A percentile compares a stretch with the other conserved stretches of the same genome.
Evolutionary conservation across 1,140 invertebrate genomes (phyloP).

Genomic region (Caerostris extrusa): DNA sequence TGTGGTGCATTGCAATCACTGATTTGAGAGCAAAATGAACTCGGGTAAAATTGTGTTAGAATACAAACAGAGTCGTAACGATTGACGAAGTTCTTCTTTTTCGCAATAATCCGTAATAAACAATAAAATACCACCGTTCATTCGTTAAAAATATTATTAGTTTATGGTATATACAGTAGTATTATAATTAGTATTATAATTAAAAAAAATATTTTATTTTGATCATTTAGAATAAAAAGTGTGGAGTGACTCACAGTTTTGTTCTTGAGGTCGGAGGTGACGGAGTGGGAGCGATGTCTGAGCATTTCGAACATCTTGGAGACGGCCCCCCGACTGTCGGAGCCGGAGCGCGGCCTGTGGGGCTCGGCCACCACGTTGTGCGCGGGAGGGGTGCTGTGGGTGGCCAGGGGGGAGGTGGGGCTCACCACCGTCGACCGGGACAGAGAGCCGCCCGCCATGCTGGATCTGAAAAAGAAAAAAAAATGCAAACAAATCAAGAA

Average conservation of each 20-base stretch:
- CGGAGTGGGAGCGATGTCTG: conserved; percentile 88
- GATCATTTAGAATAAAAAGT: background rate
- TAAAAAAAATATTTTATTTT: background rate
- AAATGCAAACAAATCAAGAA: background rate
- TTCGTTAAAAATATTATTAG: too few species aligned
- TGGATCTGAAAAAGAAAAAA: conserved; percentile 34
- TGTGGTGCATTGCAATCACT: too few species aligned
- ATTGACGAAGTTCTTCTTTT: too few species aligned
- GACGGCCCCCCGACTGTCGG: conserved; percentile 82
- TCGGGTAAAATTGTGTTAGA: too few species aligned
- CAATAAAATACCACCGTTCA: too few species aligned
- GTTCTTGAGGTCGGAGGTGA: conserved; percentile 85
- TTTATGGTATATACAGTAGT: too few species aligned
- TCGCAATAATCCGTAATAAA: too few species aligned
- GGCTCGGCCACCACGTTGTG: conserved; percentile 77
- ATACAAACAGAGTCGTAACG: too few species aligned
- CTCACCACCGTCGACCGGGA: conserved; percentile 52
- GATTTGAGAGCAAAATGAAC: too few species aligned
- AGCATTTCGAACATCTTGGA: conserved; percentile 94
- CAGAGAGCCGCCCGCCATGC: conserved; percentile 50
- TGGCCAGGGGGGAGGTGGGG: conserved; percentile 69
- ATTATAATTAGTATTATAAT: too few species aligned
- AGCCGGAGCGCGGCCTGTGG: conserved; percentile 83
- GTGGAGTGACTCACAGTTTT: conserved; percentile 80
- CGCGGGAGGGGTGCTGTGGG: conserved; percentile 9